Base-by-base conservation (phyloP, 2,888 invertebrate genomes). In the Sipunculus nudus region DNA sequence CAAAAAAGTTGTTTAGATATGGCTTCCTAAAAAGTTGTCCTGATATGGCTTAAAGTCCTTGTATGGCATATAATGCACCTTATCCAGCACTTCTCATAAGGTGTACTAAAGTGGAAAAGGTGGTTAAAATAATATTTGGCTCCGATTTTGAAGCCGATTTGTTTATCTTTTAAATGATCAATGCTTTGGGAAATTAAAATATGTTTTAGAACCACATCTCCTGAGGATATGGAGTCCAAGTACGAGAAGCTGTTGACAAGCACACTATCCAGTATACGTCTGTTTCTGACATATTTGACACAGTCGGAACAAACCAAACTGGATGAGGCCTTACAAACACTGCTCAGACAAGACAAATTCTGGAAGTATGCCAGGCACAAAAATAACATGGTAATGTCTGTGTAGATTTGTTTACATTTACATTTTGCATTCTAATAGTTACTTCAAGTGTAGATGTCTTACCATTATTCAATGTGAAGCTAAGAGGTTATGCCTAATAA, bases 211-310 rank as follows among this genome's bases (percentile, higher is more conserved):
- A 85, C 84, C 48, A 83, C 87, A 16, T 65, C 65, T n/a, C 38
- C 53, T 13, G 91, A 91, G 74, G 91, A 91, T 73, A 87, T 89
- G 70, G 89, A 90, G 75, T 86, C 87, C 13, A 91, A 89, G 77
- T 90, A 90, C 78, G 87, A 89, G 72, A 86, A 90, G 61, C 83
- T 90, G 41, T 73, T 91, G 46, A 85, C 88, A 60, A 85, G 90
- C 66, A 89, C 89, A 72, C 84, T 92, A 28, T 88, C 89, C 71
- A 89, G 88, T 1, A 87, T 89, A 72, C 87, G 87, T 13, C 85
- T 88, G 56, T 89, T 90, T 73, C 76, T 91, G 38, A 86, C 87
- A 38, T 86, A 87, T 68, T 84, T 90, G 3, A 82, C 87, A 5
- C 53, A 74, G 3, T 83, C 85, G 13, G 85, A 88, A 70, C 81